phyloP scores from a whole-genome alignment of 2,113 vertebrate species.

The Scomber scombrus region DNA sequence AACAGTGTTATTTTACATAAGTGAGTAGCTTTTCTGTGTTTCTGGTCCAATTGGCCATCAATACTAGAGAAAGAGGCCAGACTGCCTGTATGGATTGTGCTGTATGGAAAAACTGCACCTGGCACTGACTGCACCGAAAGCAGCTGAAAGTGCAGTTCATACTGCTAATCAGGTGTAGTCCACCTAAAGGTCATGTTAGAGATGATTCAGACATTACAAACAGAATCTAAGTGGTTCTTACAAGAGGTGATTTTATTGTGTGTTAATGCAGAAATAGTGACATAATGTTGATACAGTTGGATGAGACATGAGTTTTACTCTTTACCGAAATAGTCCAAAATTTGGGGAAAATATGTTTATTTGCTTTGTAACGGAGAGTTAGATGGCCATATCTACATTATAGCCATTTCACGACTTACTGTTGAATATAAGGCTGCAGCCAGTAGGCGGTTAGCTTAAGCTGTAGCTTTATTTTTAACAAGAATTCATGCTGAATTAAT shows the following conservation, averaged over 20 bases:
- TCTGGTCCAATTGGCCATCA: not conserved
- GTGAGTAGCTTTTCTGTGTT: not conserved
- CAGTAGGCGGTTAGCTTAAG: not conserved
- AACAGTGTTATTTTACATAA: not conserved
- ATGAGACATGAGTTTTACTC: not conserved
- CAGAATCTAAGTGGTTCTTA: not conserved
- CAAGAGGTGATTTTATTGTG: not conserved
- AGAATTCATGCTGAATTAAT: too few relatives aligned
- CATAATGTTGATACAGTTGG: not conserved
- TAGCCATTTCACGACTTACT: not conserved
- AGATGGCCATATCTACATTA: not conserved
- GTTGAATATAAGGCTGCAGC: not conserved
- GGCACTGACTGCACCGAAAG: conserved; percentile 22
- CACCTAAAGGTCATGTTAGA: conserved; percentile 8
- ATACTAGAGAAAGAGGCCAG: not conserved
- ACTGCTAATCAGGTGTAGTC: conserved; percentile 3
- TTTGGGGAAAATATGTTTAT: not conserved
- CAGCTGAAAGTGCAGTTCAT: conserved; percentile 30
- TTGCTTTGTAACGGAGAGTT: not conserved
- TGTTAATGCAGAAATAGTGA: too few relatives aligned
- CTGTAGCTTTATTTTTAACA: too few relatives aligned
- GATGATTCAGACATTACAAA: conserved; percentile 4
- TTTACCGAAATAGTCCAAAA: not conserved
- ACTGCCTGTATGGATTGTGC: not conserved
- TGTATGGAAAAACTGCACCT: conserved; percentile 23